These are phyloP conservation scores for Pseudeuparius sepicola DNA, from an alignment of 2,888 invertebrate species.

Conservation along the genomic window DNA sequence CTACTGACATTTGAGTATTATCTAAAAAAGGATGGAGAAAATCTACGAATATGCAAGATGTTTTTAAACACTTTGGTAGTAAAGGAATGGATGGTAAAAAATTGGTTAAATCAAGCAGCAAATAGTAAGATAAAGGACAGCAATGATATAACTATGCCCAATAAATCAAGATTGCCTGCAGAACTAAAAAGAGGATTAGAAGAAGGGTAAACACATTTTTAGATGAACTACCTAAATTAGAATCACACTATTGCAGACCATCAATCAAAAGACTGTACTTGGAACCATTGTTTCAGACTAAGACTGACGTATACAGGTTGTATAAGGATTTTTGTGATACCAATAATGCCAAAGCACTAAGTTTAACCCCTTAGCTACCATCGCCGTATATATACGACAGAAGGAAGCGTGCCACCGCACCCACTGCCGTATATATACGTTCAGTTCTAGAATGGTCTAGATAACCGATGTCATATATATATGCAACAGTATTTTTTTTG, in stretches of 20 bases:
- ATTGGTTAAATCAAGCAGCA: constrained; percentile 8
- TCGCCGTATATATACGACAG: too few relatives aligned
- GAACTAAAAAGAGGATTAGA: constrained; percentile 14
- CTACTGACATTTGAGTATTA: background rate
- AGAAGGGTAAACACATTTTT: constrained; percentile 16
- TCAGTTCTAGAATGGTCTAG: too few relatives aligned
- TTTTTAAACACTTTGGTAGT: constrained; percentile 1
- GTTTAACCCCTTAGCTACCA: too few relatives aligned
- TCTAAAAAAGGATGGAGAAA: constrained; percentile 6
- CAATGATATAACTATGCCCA: constrained; percentile 15
- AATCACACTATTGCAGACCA: constrained; percentile 15
- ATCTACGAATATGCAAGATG: constrained; percentile 5
- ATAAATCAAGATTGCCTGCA: constrained; percentile 13
- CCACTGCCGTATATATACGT: too few relatives aligned
- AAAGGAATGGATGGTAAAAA: constrained; percentile 10
- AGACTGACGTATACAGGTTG: constrained; percentile 12
- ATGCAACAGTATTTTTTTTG: too few relatives aligned
- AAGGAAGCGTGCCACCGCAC: too few relatives aligned
- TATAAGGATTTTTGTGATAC: background rate
- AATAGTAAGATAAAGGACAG: constrained; percentile 14
- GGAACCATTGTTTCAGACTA: constrained; percentile 17
- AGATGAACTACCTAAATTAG: constrained; percentile 18
- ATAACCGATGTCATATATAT: too few relatives aligned
- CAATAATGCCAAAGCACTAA: constrained; percentile 12
- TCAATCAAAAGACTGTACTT: constrained; percentile 14